These are phyloP conservation scores for Lordiphosa fenestrarum DNA, from an alignment of 2,888 invertebrate species.

Conservation along the genomic window DNA sequence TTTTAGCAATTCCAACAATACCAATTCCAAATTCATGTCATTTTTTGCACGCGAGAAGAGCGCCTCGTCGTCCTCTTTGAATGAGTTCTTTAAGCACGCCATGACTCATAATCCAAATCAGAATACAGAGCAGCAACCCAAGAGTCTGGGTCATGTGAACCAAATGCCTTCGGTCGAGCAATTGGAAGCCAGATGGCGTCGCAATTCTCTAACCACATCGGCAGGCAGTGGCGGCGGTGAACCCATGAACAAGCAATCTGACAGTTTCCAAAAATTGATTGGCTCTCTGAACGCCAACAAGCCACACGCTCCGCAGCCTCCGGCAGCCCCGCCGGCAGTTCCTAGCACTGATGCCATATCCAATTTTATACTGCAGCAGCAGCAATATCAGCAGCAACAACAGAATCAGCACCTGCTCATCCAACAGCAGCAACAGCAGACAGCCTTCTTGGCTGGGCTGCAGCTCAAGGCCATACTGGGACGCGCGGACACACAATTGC, in stretches of 20 bases:
- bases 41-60: constrained; percentile 50
- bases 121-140: constrained; percentile 48
- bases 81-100: constrained; percentile 78
- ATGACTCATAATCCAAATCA: constrained; percentile 31
- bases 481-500: constrained; percentile 76
- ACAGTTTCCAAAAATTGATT: constrained; percentile 77
- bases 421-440: constrained; percentile 77
- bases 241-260: constrained; percentile 48
- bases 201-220: constrained; percentile 51
- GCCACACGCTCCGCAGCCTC: constrained; percentile 32
- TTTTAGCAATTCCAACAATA: constrained; percentile 17
- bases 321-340: constrained; percentile 31
- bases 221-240: constrained; percentile 38
- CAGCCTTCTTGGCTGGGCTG: constrained; percentile 75
- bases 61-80: constrained; percentile 70
- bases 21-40: constrained; percentile 63
- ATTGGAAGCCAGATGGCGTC: constrained; percentile 78
- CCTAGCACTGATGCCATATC: constrained; percentile 70
- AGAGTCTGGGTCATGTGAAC: constrained; percentile 42
- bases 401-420: constrained; percentile 69
- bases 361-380: constrained; percentile 76
- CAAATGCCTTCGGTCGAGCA: constrained; percentile 77
- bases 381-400: constrained; percentile 74
- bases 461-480: constrained; percentile 76
- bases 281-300: constrained; percentile 53